Conservation (phyloP, 1,140 invertebrate species). For the Periplaneta americana region DNA sequence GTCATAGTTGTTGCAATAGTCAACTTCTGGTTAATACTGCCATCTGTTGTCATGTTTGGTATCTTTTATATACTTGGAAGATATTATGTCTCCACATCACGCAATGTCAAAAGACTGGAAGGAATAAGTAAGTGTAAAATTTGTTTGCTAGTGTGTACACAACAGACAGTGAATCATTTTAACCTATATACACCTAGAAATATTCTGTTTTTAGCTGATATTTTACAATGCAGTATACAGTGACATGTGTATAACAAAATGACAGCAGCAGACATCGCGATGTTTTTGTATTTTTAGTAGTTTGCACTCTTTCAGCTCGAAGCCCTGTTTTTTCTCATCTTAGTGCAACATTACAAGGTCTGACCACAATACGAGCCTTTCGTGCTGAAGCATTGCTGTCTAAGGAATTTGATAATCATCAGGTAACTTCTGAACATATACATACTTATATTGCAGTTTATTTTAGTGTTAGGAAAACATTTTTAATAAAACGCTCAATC, state of each 20-base stretch:
- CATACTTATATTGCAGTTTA: not conserved
- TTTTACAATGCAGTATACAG: not conserved
- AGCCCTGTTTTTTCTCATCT: constrained; percentile 85
- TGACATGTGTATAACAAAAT: constrained; percentile 33
- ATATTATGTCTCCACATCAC: constrained; percentile 74
- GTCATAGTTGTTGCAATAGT: constrained; percentile 65
- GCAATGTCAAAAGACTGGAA: constrained; percentile 84
- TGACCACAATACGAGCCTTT: constrained; percentile 85
- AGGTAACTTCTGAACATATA: constrained; percentile 48
- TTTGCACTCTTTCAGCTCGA: constrained; percentile 51
- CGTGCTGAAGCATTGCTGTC: constrained; percentile 70
- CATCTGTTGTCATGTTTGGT: constrained; percentile 58
- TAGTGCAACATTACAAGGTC: constrained; percentile 79
- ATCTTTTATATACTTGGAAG: constrained; percentile 67
- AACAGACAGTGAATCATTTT: not conserved
- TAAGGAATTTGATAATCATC: constrained; percentile 70
- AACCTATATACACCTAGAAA: not conserved
- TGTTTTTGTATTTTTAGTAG: not conserved
- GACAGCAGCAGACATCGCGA: constrained; percentile 44
- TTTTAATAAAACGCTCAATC: not conserved
- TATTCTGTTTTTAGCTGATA: not conserved
- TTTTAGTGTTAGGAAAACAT: not conserved
- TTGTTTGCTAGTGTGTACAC: not conserved
- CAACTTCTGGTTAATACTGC: constrained; percentile 69
- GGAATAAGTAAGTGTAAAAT: constrained; percentile 66